Conservation (phyloP, 2,888 invertebrate genomes). For the Cantharis flavilabris region DNA sequence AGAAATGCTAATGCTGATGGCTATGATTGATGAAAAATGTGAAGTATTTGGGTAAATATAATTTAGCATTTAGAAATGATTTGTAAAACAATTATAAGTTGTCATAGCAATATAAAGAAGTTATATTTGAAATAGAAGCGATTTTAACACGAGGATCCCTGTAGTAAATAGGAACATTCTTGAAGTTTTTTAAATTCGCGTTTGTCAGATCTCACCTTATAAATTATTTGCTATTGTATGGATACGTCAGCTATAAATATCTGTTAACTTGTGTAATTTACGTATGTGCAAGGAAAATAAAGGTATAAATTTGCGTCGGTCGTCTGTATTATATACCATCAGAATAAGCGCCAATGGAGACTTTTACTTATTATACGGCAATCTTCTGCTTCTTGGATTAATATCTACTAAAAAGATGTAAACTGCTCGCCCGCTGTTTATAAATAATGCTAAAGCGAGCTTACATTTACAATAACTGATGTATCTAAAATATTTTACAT, state of each 20-base stretch:
- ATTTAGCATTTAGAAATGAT: not conserved
- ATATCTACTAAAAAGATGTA: conserved; percentile 27
- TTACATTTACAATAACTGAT: conserved; percentile 9
- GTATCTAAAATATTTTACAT: conserved; percentile 1
- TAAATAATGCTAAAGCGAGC: conserved; percentile 41
- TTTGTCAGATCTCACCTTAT: conserved; percentile 56
- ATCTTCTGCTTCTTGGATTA: conserved; percentile 14
- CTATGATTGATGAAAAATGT: not conserved
- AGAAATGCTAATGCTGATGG: not conserved
- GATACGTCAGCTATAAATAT: conserved; percentile 51
- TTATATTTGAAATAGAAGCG: conserved; percentile 9
- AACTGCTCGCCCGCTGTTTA: conserved; percentile 50
- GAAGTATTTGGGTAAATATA: not conserved
- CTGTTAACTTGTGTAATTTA: conserved; percentile 51
- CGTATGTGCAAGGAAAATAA: conserved; percentile 39
- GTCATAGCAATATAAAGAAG: not conserved
- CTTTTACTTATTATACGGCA: conserved; percentile 16
- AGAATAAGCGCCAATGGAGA: conserved; percentile 12
- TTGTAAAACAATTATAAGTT: not conserved
- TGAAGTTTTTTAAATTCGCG: conserved; percentile 53
- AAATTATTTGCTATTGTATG: conserved; percentile 55
- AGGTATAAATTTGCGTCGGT: conserved; percentile 25
- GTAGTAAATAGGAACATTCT: conserved; percentile 53
- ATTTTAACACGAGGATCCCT: conserved; percentile 46
- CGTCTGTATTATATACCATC: conserved; percentile 5